A percentile compares a stretch with the other conserved stretches of the same genome.
Conservation (phyloP, 1,140 invertebrate genomes). For the Maniola jurtina region DNA sequence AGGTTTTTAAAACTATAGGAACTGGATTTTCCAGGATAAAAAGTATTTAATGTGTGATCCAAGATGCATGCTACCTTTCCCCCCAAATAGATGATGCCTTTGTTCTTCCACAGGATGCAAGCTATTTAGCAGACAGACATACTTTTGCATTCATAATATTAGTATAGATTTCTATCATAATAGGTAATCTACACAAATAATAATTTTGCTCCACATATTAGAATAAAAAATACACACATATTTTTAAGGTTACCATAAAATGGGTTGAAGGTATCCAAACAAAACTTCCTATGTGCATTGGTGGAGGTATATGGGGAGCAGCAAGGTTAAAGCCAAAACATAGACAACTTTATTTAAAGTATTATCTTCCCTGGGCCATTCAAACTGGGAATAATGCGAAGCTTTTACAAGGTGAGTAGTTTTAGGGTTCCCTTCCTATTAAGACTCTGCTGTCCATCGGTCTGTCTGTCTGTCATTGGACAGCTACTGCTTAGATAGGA, state of each 20-base stretch:
- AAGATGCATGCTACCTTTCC: neutral
- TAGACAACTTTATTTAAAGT: conserved; percentile 86
- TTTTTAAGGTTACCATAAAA: conserved; percentile 93
- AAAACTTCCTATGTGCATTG: conserved; percentile 93
- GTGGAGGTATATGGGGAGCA: conserved; percentile 92
- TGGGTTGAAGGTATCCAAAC: conserved; percentile 98
- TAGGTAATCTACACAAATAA: no score
- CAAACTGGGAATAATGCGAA: conserved; percentile 87
- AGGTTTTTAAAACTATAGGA: no score
- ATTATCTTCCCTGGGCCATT: conserved; percentile 94
- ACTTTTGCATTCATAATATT: no score
- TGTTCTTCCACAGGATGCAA: neutral
- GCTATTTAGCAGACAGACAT: neutral
- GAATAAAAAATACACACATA: neutral
- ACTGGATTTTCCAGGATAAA: no score
- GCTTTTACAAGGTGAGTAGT: conserved; percentile 78
- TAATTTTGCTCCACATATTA: no score
- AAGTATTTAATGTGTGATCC: no score
- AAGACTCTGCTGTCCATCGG: no score
- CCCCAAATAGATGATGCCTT: neutral
- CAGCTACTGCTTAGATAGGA: neutral
- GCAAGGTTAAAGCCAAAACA: conserved; percentile 91
- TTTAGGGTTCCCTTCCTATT: no score
- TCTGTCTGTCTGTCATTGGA: no score
- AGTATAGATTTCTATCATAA: no score